phyloP scores from a whole-genome alignment of 1,140 invertebrate genomes.

The Drosophila miranda region DNA sequence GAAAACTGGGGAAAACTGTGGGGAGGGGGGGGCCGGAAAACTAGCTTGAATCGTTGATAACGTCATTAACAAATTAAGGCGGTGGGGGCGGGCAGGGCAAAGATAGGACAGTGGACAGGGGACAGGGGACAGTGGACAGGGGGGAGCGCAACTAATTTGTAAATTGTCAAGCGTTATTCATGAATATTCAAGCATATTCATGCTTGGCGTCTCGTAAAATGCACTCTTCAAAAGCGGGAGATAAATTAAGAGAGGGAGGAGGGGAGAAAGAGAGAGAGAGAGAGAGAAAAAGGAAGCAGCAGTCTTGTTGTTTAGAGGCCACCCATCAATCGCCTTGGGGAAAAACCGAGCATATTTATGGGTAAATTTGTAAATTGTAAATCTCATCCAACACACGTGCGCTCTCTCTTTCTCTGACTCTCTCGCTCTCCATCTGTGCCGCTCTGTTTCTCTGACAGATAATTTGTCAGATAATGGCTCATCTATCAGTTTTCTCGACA shows the following conservation, averaged over 20 bases:
- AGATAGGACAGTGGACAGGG: too few relatives aligned
- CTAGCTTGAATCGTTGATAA: constrained; percentile 54
- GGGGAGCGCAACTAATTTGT: constrained; percentile 29
- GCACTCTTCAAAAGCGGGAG: not conserved
- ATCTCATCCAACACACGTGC: constrained; percentile 34
- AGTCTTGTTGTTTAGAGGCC: constrained; percentile 2
- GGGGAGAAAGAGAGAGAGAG: too few relatives aligned
- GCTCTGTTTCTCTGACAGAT: constrained; percentile 17
- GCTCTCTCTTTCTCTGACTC: too few relatives aligned
- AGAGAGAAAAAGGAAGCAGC: too few relatives aligned
- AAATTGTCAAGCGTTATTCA: constrained; percentile 30
- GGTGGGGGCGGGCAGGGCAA: not conserved
- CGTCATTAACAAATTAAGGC: constrained; percentile 67
- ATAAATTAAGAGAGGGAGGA: too few relatives aligned
- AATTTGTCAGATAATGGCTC: constrained; percentile 54
- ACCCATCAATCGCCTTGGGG: constrained; percentile 50
- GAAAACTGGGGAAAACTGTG: constrained; percentile 11
- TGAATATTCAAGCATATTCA: constrained; percentile 14
- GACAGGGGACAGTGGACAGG: not conserved
- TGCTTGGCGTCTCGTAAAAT: constrained; percentile 35
- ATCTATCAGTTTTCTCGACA: constrained; percentile 57
- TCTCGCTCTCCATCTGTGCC: not conserved
- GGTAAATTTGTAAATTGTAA: constrained; percentile 60
- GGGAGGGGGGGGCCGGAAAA: constrained; percentile 1
- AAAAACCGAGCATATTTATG: constrained; percentile 29